Conservation (phyloP, 2,113 vertebrate genomes). For the Acanthochromis polyacanthus region DNA sequence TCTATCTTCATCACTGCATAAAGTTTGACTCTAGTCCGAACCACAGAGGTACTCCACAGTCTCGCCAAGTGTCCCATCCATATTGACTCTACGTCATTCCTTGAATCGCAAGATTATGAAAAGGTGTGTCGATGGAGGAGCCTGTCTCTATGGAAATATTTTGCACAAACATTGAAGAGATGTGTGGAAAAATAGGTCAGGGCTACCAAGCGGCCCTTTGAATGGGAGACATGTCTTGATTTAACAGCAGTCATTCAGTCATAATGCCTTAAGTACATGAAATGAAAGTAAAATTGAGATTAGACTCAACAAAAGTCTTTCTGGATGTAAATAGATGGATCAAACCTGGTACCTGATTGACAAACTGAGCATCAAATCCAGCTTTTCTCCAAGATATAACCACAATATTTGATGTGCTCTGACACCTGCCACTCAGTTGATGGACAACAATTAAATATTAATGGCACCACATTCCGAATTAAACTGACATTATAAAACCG, state of each 20-base stretch:
- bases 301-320: not conserved
- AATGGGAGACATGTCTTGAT: slow-evolving; percentile 27
- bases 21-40: too few relatives aligned
- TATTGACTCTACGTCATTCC: not conserved
- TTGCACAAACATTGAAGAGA: not conserved
- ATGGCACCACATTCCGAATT: slow-evolving; percentile 15
- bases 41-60: too few relatives aligned
- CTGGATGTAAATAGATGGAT: not conserved
- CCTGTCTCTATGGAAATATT: not conserved
- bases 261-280: not conserved
- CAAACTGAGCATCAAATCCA: not conserved
- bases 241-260: slow-evolving; percentile 8
- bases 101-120: slow-evolving; percentile 6
- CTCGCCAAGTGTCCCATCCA: not conserved
- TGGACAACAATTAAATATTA: slow-evolving; percentile 37
- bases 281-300: slow-evolving; percentile 23
- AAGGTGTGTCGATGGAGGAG: slow-evolving; percentile 10
- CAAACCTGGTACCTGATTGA: not conserved
- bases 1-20: too few relatives aligned
- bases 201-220: not conserved
- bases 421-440: slow-evolving; percentile 7
- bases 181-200: slow-evolving; percentile 18
- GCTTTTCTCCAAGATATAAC: not conserved
- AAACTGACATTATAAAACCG: slow-evolving; percentile 32
- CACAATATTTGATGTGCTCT: not conserved